Conservation (phyloP, 2,797 vertebrate species). For the Urophycis tenuis region DNA sequence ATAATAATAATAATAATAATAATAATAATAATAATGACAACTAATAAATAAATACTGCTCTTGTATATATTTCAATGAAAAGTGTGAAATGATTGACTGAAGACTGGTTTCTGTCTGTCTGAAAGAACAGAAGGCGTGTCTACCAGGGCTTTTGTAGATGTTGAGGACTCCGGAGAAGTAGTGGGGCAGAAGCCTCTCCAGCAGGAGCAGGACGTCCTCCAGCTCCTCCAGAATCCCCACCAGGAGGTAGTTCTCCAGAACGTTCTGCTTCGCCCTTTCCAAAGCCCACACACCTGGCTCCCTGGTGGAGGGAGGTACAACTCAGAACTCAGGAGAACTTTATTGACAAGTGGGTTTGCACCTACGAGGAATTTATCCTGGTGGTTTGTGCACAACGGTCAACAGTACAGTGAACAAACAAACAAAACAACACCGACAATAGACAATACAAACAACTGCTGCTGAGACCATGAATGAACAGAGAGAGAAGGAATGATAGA, state of each 20-base stretch:
- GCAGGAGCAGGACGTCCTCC: slow-evolving; percentile 95
- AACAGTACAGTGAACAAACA: no score
- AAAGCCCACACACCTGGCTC: slow-evolving; percentile 97
- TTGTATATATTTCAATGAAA: neutral
- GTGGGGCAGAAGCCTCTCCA: slow-evolving; percentile 98
- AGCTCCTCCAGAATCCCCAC: slow-evolving; percentile 96
- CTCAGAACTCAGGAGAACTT: no score
- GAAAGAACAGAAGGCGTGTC: neutral
- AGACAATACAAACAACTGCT: no score
- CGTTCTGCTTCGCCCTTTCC: slow-evolving; percentile 92
- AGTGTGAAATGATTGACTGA: neutral
- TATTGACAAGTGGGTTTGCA: no score
- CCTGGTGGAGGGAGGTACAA: slow-evolving; percentile 59
- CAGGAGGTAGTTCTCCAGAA: slow-evolving; percentile 93
- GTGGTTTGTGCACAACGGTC: no score
- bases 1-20: no score
- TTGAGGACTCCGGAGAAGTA: slow-evolving; percentile 93
- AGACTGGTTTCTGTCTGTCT: no score
- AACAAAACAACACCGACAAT: no score
- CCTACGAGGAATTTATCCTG: no score
- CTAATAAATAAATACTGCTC: neutral
- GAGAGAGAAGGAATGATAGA: neutral
- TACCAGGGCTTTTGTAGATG: slow-evolving; percentile 98
- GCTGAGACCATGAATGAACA: no score
- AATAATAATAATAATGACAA: neutral